Conservation (phyloP, 2,888 invertebrate genomes). For the Endomychus coccineus region DNA sequence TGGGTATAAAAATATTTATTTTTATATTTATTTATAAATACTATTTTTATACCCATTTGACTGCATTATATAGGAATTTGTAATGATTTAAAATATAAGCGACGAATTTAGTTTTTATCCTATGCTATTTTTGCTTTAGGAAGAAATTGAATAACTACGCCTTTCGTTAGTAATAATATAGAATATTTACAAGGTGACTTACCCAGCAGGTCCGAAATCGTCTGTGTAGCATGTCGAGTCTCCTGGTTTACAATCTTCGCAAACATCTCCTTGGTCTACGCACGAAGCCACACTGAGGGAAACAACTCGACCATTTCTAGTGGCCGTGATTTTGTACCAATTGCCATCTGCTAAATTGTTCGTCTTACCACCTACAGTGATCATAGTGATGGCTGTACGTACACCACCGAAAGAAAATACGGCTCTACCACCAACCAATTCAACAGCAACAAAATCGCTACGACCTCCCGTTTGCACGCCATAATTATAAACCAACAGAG, state of each 20-base stretch:
- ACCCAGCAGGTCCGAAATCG: conserved; percentile 84
- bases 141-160: too few relatives aligned
- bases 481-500: conserved; percentile 85
- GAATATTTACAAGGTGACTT: conserved; percentile 40
- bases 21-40: too few relatives aligned
- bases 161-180: background rate
- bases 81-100: too few relatives aligned
- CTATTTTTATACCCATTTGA: too few relatives aligned
- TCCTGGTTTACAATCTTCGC: conserved; percentile 78
- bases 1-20: too few relatives aligned
- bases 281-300: conserved; percentile 77
- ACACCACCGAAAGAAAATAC: conserved; percentile 87
- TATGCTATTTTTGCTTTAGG: too few relatives aligned
- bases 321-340: conserved; percentile 90
- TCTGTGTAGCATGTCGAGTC: conserved; percentile 77
- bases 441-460: conserved; percentile 88
- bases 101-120: too few relatives aligned
- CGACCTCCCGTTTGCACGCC: conserved; percentile 81
- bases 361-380: conserved; percentile 58
- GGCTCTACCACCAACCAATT: conserved; percentile 75
- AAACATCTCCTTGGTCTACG: conserved; percentile 77
- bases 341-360: conserved; percentile 72
- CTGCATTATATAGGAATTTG: too few relatives aligned
- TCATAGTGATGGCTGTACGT: conserved; percentile 77
- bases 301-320: conserved; percentile 80